Conservation (phyloP, 2,113 vertebrate species). For the Ictalurus punctatus region DNA sequence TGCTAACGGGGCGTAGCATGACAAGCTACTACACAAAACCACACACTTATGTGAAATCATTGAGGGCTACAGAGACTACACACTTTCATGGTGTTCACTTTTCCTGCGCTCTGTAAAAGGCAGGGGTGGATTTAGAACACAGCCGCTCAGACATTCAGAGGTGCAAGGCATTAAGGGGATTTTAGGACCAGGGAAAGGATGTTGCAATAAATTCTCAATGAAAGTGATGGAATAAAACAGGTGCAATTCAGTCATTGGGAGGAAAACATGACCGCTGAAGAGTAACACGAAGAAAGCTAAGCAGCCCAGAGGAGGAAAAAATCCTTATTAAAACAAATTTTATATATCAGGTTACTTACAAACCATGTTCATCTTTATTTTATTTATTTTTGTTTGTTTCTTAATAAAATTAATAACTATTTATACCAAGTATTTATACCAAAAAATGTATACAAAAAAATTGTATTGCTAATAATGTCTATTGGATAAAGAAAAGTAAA, state of each 20-base stretch:
- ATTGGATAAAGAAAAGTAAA: too few relatives aligned
- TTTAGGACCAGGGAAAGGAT: neutral
- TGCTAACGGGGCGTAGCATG: neutral
- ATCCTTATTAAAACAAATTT: neutral
- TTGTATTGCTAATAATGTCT: too few relatives aligned
- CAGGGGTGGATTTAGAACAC: neutral
- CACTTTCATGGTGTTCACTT: neutral
- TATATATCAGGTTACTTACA: neutral
- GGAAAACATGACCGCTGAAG: neutral
- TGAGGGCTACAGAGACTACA: neutral
- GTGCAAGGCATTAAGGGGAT: neutral
- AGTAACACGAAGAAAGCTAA: neutral
- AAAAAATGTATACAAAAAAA: neutral
- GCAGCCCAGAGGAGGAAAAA: neutral
- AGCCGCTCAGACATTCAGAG: neutral
- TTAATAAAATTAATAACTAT: neutral
- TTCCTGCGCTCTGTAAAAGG: neutral
- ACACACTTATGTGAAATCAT: slow-evolving; percentile 3
- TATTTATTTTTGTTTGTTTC: neutral
- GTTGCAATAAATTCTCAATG: neutral
- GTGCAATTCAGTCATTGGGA: neutral
- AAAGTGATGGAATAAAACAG: neutral
- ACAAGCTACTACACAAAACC: neutral
- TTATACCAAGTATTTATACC: neutral
- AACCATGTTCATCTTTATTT: neutral